Evolutionary conservation across 2,113 vertebrate species (phyloP), one percentile per base, ranked within the genome.

Genomic region (Megaptera novaeangliae): DNA sequence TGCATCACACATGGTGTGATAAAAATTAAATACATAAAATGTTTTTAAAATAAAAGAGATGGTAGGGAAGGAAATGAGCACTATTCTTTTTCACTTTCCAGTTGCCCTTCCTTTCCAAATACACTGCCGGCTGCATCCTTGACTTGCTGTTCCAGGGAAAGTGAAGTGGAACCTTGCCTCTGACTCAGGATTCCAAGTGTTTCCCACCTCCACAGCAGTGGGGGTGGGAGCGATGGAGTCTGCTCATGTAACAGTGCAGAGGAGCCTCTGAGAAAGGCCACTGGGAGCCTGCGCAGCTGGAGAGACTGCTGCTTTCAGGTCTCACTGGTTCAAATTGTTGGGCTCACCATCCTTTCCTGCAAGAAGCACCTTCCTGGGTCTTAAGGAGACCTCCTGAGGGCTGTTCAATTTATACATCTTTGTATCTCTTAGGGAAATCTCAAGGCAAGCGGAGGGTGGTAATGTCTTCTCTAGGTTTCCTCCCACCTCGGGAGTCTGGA

Each of bases 141-240:
- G 93, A 95, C 81, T 93, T 88, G 63, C 85, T 75, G 64, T 96
- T 97, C 74, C 94, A 91, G 96, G 72, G 88, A 96, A 96, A 97
- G 82, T 95, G 75, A 83, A 87, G 84, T 74, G 81, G 77, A 97
- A 87, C 86, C 69, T 88, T 96, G 55, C 49, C 91, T 95, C 84
- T 95, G 96, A 94, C 95, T 98, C 96, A 97, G 90, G 89, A 91
- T 94, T 93, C 77, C 46, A 83, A 95, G 63, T 63, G 44, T 83
- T 78, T 86, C 86, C 61, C 94, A 92, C 72, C 95, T 83, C 86
- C 88, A 39, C 93, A 96, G 49, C 85, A 36, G 64, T 34, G 4
- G n/a, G 57, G 71, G 68, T 46, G 80, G 46, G 59, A 94, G 36
- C 39, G 1, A 36, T 55, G 46, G 72, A 69, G 55, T 89, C 88